Evolutionary conservation across 2,797 vertebrate genomes (phyloP), one percentile per base, ranked within the genome.

Genomic region (Lepus townsendii): DNA sequence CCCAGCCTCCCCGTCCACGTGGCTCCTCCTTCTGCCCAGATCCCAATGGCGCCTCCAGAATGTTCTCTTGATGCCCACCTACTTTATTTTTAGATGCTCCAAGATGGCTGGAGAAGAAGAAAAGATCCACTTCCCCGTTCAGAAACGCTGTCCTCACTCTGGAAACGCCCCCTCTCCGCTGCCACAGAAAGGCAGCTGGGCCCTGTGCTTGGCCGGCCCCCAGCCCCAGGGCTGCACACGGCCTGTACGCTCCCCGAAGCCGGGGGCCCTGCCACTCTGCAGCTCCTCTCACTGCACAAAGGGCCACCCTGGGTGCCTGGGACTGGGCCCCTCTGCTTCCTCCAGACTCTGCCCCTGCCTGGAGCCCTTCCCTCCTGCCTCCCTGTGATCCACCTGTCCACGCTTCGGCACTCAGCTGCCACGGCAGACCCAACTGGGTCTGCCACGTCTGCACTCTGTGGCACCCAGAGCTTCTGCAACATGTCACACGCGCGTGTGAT

Each of bases 361-460:
- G 47, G 75, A 30, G 24, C 54, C 32, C 17, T 17, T 27, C 72
- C 71, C 80, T 50, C 30, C 1, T 22, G 4, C 16, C 32, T 62
- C 19, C 66, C 1, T 11, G 30, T 4, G n/a, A 75, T 35, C 5
- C 26, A 30, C 26, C 32, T 5, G 13, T 12, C 20, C 26, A 27
- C 54, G 69, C 66, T 73, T 78, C 11, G 19, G 35, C 42, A 35
- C 10, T 38, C 19, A 78, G n/a, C n/a, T 1, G 5, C 35, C n/a
- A 32, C 2, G 5, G 27, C 32, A 71, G 60, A 52, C 14, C 2
- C 14, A 0, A 1, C 3, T 2, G 1, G 35, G 30, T 5, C 32
- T 24, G 35, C 76, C 57, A 4, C 3, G 11, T n/a, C 79, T 47
- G 42, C 65, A 42, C 3, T 14, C 52, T n/a, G 16, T 0, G 2